Conservation (phyloP, 2,113 vertebrate species). For the Gambusia holbrooki region DNA sequence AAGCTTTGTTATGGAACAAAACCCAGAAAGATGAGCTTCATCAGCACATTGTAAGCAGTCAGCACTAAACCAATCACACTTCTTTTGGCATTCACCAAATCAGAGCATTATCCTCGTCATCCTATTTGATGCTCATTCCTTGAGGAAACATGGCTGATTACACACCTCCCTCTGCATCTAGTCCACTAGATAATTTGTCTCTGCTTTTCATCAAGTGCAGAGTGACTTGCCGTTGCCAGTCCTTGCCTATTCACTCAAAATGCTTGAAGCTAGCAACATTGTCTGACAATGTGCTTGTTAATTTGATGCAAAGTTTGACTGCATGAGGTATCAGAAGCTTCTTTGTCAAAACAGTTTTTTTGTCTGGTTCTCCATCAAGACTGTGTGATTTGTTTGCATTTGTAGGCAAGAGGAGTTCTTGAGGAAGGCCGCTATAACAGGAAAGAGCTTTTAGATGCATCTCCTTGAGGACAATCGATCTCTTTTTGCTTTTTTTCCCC, state of each 20-base stretch:
- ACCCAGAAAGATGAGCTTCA: conserved; percentile 41
- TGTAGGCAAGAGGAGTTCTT: conserved; percentile 53
- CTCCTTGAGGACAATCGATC: conserved; percentile 63
- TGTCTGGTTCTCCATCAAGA: conserved; percentile 22
- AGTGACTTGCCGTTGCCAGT: conserved; percentile 9
- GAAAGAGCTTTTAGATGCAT: conserved; percentile 58
- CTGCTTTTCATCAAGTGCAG: conserved; percentile 10
- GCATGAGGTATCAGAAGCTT: conserved; percentile 53
- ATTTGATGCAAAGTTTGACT: conserved; percentile 61
- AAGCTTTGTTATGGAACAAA: conserved; percentile 27
- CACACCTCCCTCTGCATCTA: conserved; percentile 36
- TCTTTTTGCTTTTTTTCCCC: conserved; percentile 45
- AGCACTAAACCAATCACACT: conserved; percentile 57
- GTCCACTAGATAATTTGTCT: conserved; percentile 31
- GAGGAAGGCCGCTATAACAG: conserved; percentile 55
- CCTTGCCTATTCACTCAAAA: conserved; percentile 32
- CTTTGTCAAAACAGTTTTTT: conserved; percentile 49
- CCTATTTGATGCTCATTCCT: conserved; percentile 50
- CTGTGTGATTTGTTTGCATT: conserved; percentile 57
- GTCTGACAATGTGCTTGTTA: conserved; percentile 58
- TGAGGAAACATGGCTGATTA: conserved; percentile 49
- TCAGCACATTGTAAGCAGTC: conserved; percentile 59
- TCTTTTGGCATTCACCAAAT: conserved; percentile 38
- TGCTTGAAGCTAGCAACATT: conserved; percentile 39
- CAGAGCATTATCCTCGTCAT: conserved; percentile 49